Evolutionary conservation across 2,888 invertebrate genomes (phyloP).

Genomic region (Trichopoda pennipes): DNA sequence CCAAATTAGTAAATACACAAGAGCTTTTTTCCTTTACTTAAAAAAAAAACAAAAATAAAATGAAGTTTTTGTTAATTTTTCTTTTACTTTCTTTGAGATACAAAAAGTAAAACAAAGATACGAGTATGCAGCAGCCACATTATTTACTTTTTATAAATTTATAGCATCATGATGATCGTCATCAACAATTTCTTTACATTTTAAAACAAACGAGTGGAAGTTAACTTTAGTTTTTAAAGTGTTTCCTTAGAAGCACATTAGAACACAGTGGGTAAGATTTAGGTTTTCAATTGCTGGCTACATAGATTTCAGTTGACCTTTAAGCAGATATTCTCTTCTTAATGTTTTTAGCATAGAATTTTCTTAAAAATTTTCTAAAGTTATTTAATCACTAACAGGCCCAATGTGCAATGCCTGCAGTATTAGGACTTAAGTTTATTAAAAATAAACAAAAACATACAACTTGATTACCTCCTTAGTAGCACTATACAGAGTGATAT

Average conservation of each 20-base stretch:
- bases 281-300: too few species aligned
- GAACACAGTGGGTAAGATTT: too few species aligned
- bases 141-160: constrained; percentile 18
- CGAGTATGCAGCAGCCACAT: constrained; percentile 9
- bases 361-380: too few species aligned
- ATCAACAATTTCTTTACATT: constrained; percentile 10
- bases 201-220: constrained; percentile 32
- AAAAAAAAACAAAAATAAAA: too few species aligned
- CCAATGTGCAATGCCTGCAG: constrained; percentile 1
- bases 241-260: background rate
- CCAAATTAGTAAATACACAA: constrained; percentile 71
- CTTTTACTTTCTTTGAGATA: too few species aligned
- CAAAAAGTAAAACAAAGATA: background rate
- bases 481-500: constrained; percentile 54
- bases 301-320: too few species aligned
- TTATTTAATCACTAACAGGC: too few species aligned
- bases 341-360: too few species aligned
- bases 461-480: constrained; percentile 64
- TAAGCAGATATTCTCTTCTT: too few species aligned
- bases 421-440: constrained; percentile 13
- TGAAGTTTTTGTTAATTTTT: constrained; percentile 9
- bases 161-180: constrained; percentile 3
- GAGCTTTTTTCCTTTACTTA: constrained; percentile 58
- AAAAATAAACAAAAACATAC: constrained; percentile 29
- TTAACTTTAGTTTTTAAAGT: constrained; percentile 15